phyloP scores from a whole-genome alignment of 35 echinoderm and acorn worm species.

The Apostichopus californicus region DNA sequence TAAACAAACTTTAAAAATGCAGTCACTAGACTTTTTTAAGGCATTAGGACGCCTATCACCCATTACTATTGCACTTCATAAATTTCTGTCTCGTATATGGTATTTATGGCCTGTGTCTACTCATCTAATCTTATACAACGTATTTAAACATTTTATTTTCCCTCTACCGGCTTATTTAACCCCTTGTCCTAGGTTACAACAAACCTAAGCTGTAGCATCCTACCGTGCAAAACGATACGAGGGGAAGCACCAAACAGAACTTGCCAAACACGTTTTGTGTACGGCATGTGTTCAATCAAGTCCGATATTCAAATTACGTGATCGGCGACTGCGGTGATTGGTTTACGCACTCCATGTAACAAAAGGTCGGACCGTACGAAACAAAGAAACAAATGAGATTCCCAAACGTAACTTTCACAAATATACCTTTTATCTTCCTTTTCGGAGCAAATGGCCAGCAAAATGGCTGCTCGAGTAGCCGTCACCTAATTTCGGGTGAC shows the following conservation, averaged over 20 bases:
- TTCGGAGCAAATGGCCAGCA: constrained; percentile 41
- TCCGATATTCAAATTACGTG: constrained; percentile 69
- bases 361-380: constrained; percentile 62
- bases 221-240: constrained; percentile 49
- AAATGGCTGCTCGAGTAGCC: constrained; percentile 35
- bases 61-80: neutral
- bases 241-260: constrained; percentile 38
- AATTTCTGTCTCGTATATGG: neutral
- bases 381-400: constrained; percentile 63
- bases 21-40: neutral
- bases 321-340: constrained; percentile 66
- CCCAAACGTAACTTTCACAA: constrained; percentile 51
- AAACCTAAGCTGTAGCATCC: constrained; percentile 18
- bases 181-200: constrained; percentile 47
- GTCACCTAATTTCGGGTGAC: constrained; percentile 22
- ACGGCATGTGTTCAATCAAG: constrained; percentile 57
- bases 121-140: neutral
- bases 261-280: constrained; percentile 60
- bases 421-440: constrained; percentile 47
- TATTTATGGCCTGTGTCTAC: neutral
- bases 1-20: neutral
- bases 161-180: constrained; percentile 50
- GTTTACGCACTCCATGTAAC: constrained; percentile 60
- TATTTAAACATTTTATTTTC: constrained; percentile 47
- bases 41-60: neutral